Evolutionary conservation across 2,888 invertebrate species (phyloP).

Genomic region (Sylvicola cinctus): DNA sequence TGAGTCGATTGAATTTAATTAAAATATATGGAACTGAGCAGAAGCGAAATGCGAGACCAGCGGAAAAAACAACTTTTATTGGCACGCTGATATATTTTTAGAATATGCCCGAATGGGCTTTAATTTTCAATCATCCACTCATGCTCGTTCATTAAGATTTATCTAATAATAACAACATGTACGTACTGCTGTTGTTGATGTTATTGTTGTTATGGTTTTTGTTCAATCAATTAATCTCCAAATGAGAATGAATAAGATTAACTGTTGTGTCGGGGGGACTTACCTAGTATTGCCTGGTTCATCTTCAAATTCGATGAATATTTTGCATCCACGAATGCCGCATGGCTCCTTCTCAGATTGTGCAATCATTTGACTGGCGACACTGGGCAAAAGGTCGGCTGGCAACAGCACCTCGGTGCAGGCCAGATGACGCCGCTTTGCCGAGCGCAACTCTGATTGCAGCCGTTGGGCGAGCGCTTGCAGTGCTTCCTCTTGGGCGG

Average conservation of each 20-base stretch:
- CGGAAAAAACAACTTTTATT: too few relatives aligned
- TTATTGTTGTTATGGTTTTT: too few relatives aligned
- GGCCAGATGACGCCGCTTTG: slow-evolving; percentile 57
- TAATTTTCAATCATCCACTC: too few relatives aligned
- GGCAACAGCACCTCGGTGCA: slow-evolving; percentile 74
- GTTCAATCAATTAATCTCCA: too few relatives aligned
- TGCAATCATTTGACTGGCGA: slow-evolving; percentile 57
- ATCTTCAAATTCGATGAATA: slow-evolving; percentile 65
- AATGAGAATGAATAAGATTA: not conserved
- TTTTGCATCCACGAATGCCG: slow-evolving; percentile 69
- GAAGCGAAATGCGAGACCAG: too few relatives aligned
- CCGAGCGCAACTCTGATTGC: slow-evolving; percentile 58
- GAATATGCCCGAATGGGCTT: too few relatives aligned
- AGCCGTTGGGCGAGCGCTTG: slow-evolving; percentile 49
- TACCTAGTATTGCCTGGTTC: slow-evolving; percentile 34
- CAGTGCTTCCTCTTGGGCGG: slow-evolving; percentile 15
- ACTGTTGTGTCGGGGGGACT: slow-evolving; percentile 2
- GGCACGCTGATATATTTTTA: too few relatives aligned
- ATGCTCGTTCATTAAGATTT: too few relatives aligned
- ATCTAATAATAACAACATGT: too few relatives aligned
- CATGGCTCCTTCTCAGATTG: slow-evolving; percentile 81
- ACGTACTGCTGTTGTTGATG: too few relatives aligned
- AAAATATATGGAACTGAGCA: too few relatives aligned
- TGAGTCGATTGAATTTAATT: too few relatives aligned
- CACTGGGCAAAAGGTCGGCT: slow-evolving; percentile 55